Evolutionary conservation across 2,888 invertebrate genomes (phyloP), one percentile per base, ranked within the genome.

Genomic region (Athetis lepigone): DNA sequence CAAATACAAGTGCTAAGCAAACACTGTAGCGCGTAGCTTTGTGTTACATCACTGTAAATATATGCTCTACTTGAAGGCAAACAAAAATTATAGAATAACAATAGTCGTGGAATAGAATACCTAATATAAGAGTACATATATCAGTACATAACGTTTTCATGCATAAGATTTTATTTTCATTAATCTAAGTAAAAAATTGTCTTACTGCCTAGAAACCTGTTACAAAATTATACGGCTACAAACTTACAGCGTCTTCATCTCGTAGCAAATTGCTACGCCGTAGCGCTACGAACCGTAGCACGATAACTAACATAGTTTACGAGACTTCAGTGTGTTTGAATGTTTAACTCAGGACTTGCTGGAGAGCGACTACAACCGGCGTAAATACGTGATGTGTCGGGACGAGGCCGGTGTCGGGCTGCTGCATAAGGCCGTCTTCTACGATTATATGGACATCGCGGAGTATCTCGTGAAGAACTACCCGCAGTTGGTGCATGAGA

Each of bases 361-460:
- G 25, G 90, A 92, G 55, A 77, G 84, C 0, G 93, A 92, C 37
- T 91, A 92, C 85, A 94, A 91, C 70, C 90, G 92, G 0, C 89
- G 89, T 63, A 94, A 92, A 82, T 88, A 85, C 58, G 89, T 90
- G 46, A 83, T 83, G 81, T 96, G 97, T 50, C 96, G 96, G 78
- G 97, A 97, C 86, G 95, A 96, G 52, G 95, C 96, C 0, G 97
- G 97, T 0, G 96, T 96, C 11, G 97, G 97, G 0, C 91, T 98
- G 39, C 92, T 98, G 25, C 98, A 98, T 89, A 98, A 98, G 81
- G 98, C 98, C 0, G 96, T 98, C 13, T 97, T 96, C 86, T 96
- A 97, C 86, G 97, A 97, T 86, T 96, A 96, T 82, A 96, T 95
- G 77, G 96, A 97, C 70, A 96, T 98, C 64, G 96, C 97, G 13